A percentile compares a stretch with the other conserved stretches of the same genome.
These are phyloP conservation scores for Tiaroga cobitis DNA, from an alignment of 2,797 vertebrate species.

Conservation along the genomic window DNA sequence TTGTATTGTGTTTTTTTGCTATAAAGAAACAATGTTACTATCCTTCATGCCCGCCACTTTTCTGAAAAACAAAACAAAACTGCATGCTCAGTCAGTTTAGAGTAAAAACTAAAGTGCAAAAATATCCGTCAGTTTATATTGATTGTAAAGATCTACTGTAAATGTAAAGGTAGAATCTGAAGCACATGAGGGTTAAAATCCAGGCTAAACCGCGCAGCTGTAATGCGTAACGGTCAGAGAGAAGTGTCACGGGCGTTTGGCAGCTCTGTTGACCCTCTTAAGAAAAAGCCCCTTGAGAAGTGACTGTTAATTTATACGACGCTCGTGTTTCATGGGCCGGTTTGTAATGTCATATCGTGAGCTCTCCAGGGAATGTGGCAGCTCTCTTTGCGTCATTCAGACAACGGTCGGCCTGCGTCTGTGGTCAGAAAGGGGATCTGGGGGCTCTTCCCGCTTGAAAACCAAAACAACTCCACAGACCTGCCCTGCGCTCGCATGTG, in stretches of 20 bases:
- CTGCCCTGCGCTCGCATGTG: background rate
- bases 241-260: constrained; percentile 29
- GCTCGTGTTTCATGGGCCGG: constrained; percentile 68
- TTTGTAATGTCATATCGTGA: constrained; percentile 73
- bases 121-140: background rate
- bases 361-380: constrained; percentile 79
- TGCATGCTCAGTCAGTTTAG: background rate
- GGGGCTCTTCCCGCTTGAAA: constrained; percentile 28
- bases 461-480: constrained; percentile 8
- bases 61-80: background rate
- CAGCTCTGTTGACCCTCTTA: constrained; percentile 34
- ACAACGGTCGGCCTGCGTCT: constrained; percentile 54
- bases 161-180: background rate
- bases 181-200: background rate
- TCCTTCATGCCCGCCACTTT: background rate
- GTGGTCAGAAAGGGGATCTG: constrained; percentile 16
- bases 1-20: background rate
- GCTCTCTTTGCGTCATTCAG: constrained; percentile 76
- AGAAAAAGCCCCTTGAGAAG: constrained; percentile 65
- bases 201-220: constrained; percentile 2
- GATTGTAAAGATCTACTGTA: background rate
- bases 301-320: constrained; percentile 64
- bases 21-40: background rate
- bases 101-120: background rate
- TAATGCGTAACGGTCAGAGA: background rate